Percentiles rank a stretch among this genome's conserved stretches.
Conservation (phyloP, 2,113 vertebrate species). For the Nesoenas mayeri region DNA sequence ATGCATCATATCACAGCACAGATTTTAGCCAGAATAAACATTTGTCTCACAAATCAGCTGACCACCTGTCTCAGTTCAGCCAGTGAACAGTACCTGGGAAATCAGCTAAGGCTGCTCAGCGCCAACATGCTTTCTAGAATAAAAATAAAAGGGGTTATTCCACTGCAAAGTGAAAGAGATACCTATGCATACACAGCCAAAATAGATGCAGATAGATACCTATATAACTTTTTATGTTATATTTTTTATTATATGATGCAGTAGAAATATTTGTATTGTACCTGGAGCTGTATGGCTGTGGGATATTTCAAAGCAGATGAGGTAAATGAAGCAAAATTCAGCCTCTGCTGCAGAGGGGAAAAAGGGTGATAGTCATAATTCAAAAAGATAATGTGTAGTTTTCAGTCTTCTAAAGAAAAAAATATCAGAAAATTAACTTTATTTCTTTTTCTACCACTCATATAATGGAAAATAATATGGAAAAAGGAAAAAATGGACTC, state of each 20-base stretch:
- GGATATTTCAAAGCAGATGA: neutral
- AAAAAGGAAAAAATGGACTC: neutral
- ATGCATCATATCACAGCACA: neutral
- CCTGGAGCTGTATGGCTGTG: neutral
- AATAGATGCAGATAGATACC: neutral
- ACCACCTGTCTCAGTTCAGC: neutral
- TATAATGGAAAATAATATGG: neutral
- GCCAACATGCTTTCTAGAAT: neutral
- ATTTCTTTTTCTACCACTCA: neutral
- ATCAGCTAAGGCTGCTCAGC: neutral
- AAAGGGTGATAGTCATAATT: neutral
- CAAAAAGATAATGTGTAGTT: neutral
- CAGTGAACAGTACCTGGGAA: neutral
- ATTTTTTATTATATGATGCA: neutral
- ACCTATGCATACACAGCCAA: neutral
- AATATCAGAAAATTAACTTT: neutral
- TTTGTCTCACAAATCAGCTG: neutral
- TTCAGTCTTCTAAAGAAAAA: neutral
- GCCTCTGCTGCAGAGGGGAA: neutral
- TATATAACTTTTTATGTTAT: neutral
- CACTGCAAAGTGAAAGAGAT: neutral
- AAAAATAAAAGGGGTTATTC: neutral
- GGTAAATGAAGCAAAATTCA: constrained; percentile 1
- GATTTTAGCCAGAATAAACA: neutral
- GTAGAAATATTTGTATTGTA: neutral